Base-by-base conservation (phyloP, 2,888 invertebrate genomes). In the Bibio marci region DNA sequence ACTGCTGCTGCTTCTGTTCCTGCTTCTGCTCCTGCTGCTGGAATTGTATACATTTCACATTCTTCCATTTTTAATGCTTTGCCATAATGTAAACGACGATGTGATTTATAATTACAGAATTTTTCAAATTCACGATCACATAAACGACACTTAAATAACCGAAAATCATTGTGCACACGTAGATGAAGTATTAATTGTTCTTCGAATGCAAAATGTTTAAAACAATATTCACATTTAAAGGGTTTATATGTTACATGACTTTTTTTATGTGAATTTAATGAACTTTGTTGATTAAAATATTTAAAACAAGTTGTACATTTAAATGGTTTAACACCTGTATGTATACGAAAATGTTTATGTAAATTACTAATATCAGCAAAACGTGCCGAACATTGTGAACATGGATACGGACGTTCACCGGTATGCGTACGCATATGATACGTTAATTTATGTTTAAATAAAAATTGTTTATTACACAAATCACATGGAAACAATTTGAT, bases 341-440 rank as follows among this genome's bases (percentile, higher is more conserved):
- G 33, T 7, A 33, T 33, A 12, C 18, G 17, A 3, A 18, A 7
- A 17, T 33, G 33, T 6, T 17, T 19, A 18, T 19, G 33, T 18
- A 33, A 33, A 19, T 33, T 33, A 17, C 33, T 33, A 19, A 17
- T 19, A n/a, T 33, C 33, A 11, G 33, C 33, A 18, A 33, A 33
- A 17, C 19, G 17, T 18, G 33, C 17, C 33, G 17, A 10, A 33
- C 33, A 33, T n/a, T 10, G 4, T 5, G 33, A 4, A 19, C 33
- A 33, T 17, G 17, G 19, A 33, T 33, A 33, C 4, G 33, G 33
- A 18, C 33, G 17, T 33, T 33, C 33, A 33, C 33, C 33, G 18
- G 17, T 33, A 18, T 33, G 33, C 18, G 8, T 33, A 4, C 33
- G 33, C 33, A 33, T 33, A 19, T 33, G 33, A n/a, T 33, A 33